Evolutionary conservation across 2,888 invertebrate species (phyloP).

Genomic region (Meganola albula): DNA sequence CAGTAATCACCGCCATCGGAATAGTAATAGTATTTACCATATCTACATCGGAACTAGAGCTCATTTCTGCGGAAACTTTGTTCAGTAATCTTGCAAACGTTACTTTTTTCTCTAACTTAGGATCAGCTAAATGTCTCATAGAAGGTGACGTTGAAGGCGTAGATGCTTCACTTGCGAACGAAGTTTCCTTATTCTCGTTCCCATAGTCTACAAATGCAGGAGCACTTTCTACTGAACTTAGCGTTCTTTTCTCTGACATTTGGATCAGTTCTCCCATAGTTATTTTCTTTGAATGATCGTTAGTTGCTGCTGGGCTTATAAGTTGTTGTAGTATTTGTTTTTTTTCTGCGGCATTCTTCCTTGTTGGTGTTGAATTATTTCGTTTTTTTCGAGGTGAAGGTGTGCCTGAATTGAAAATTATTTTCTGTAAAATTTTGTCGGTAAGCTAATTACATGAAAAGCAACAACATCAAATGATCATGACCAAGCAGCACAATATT

Average conservation of each 20-base stretch:
- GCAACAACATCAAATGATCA: conserved; percentile 54
- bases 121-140: conserved; percentile 78
- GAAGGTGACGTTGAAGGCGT: conserved; percentile 75
- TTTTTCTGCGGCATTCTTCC: conserved; percentile 86
- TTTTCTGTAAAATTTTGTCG: conserved; percentile 23
- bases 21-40: conserved; percentile 73
- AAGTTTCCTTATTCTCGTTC: conserved; percentile 78
- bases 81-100: conserved; percentile 85
- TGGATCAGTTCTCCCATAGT: conserved; percentile 86
- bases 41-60: conserved; percentile 84
- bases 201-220: conserved; percentile 68
- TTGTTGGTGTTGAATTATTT: conserved; percentile 87
- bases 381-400: conserved; percentile 88
- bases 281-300: conserved; percentile 79
- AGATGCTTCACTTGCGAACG: conserved; percentile 75
- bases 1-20: conserved; percentile 65
- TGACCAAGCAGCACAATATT: conserved; percentile 51
- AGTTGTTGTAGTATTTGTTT: conserved; percentile 87
- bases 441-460: conserved; percentile 34
- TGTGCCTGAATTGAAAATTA: conserved; percentile 75
- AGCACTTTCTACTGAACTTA: conserved; percentile 69
- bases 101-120: conserved; percentile 86
- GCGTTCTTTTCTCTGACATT: conserved; percentile 80
- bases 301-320: conserved; percentile 82
- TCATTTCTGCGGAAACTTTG: conserved; percentile 87